phyloP scores from a whole-genome alignment of 2,113 vertebrate species.

The Oryzias javanicus region DNA sequence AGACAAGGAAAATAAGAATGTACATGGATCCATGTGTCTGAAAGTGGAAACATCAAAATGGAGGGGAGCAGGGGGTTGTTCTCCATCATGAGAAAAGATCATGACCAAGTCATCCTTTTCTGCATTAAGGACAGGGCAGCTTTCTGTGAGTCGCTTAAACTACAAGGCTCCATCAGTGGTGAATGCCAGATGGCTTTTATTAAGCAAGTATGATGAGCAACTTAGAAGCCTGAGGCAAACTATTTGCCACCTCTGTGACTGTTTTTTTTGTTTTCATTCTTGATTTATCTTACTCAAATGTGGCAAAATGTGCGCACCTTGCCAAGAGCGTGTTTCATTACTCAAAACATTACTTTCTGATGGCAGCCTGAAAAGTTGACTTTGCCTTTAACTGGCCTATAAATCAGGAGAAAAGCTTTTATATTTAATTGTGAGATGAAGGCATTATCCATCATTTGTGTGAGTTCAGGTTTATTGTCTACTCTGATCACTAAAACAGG shows the following conservation, averaged over 20 bases:
- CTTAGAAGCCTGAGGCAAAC: not conserved
- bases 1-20: too few relatives aligned
- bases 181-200: too few relatives aligned
- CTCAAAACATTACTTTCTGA: slow-evolving; percentile 48
- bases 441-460: slow-evolving; percentile 38
- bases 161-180: too few relatives aligned
- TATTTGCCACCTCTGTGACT: slow-evolving; percentile 11
- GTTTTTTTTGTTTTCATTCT: slow-evolving; percentile 43
- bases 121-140: too few relatives aligned
- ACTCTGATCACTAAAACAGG: slow-evolving; percentile 3
- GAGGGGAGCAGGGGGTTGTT: too few relatives aligned
- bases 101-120: too few relatives aligned
- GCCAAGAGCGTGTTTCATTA: slow-evolving; percentile 42
- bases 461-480: slow-evolving; percentile 33
- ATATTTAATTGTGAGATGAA: slow-evolving; percentile 36
- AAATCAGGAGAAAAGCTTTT: slow-evolving; percentile 59
- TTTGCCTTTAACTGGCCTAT: slow-evolving; percentile 45
- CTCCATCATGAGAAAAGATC: too few relatives aligned
- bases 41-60: too few relatives aligned
- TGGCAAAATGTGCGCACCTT: slow-evolving; percentile 15
- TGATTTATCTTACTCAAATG: slow-evolving; percentile 42
- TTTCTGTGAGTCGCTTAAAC: too few relatives aligned
- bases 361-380: slow-evolving; percentile 39
- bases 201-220: not conserved
- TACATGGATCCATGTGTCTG: too few relatives aligned